phyloP scores from a whole-genome alignment of 1,140 invertebrate genomes.

The Drosophila pachea region DNA sequence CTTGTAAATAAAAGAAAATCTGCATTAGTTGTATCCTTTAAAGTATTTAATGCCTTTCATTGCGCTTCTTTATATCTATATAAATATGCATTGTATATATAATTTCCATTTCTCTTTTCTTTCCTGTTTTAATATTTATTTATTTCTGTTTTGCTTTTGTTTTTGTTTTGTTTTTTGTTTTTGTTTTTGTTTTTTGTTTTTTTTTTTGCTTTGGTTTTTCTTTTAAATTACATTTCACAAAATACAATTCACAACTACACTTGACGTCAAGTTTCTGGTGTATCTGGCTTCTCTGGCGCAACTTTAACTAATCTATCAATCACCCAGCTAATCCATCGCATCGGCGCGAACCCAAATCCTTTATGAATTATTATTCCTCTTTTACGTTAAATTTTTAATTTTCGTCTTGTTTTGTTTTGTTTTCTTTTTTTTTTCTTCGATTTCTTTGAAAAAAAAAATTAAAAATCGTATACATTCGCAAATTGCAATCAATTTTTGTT shows the following conservation, averaged over 20 bases:
- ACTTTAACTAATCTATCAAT: conserved; percentile 61
- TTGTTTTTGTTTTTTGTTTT: conserved; percentile 31
- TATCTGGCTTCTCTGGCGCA: conserved; percentile 51
- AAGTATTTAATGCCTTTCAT: conserved; percentile 60
- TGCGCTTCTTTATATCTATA: conserved; percentile 42
- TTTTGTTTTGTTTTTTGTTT: conserved; percentile 41
- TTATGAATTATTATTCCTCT: conserved; percentile 55
- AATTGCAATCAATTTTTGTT: conserved; percentile 73
- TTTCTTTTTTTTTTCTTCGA: no score
- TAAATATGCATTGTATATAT: conserved; percentile 75
- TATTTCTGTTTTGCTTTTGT: conserved; percentile 40
- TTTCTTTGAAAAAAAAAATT: conserved; percentile 55
- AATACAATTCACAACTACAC: conserved; percentile 79
- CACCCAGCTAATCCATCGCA: conserved; percentile 37
- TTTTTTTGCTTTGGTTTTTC: conserved; percentile 49
- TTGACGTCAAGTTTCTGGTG: conserved; percentile 70
- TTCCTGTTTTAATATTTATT: conserved; percentile 31
- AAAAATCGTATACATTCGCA: conserved; percentile 77
- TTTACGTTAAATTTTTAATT: conserved; percentile 41
- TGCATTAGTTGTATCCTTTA: conserved; percentile 58
- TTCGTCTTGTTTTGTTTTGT: conserved; percentile 29
- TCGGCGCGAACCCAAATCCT: conserved; percentile 51
- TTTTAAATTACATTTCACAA: conserved; percentile 78
- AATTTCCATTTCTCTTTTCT: conserved; percentile 53
- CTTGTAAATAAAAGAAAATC: conserved; percentile 73